Evolutionary conservation across 2,113 vertebrate species (phyloP).

Genomic region (Lagenorhynchus albirostris): DNA sequence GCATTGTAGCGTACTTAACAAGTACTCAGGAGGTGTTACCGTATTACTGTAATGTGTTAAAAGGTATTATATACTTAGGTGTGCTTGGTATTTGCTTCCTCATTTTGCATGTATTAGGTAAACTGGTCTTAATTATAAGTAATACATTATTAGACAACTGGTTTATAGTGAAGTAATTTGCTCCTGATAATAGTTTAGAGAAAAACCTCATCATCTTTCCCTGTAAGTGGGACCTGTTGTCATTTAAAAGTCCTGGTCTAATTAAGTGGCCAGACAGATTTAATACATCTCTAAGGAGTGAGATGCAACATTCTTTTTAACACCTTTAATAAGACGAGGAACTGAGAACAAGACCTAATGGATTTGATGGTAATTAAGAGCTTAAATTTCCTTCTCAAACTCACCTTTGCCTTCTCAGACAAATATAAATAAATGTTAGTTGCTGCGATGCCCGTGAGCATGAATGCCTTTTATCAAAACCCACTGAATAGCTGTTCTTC

Average conservation of each 20-base stretch:
- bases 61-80: not conserved
- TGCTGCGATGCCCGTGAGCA: not conserved
- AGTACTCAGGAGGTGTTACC: not conserved
- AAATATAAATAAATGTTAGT: conserved; percentile 5
- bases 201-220: not conserved
- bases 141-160: not conserved
- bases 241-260: not conserved
- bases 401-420: not conserved
- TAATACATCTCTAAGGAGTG: not conserved
- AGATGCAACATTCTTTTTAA: conserved; percentile 15
- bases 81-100: not conserved
- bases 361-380: not conserved
- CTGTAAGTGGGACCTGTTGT: not conserved
- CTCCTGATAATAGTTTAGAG: not conserved
- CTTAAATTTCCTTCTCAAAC: not conserved
- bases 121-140: conserved; percentile 25
- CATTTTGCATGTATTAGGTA: not conserved
- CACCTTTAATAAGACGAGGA: not conserved
- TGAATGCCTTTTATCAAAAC: conserved; percentile 12
- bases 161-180: not conserved
- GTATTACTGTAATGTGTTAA: not conserved
- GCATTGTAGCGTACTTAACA: not conserved
- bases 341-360: not conserved
- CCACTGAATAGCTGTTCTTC: not conserved
- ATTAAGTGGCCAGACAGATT: not conserved